Evolutionary conservation across 2,888 invertebrate genomes (phyloP).

Genomic region (Coecobrya sp.): DNA sequence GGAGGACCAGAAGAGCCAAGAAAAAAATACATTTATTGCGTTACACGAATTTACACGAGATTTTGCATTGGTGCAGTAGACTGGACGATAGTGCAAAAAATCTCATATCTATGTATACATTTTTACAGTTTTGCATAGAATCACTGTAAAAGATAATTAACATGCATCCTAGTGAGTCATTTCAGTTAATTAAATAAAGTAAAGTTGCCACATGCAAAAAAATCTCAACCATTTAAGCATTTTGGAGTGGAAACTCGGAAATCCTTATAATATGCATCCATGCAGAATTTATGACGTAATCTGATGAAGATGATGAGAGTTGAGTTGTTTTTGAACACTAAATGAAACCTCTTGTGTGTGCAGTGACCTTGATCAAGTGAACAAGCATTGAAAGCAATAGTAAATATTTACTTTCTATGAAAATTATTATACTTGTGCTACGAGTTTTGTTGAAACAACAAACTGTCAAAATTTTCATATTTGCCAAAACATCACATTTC

Average conservation of each 20-base stretch:
- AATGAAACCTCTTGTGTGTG: no score
- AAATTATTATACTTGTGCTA: neutral
- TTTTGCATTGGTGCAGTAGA: neutral
- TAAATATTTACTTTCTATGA: neutral
- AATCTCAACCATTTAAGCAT: no score
- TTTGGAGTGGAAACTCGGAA: no score
- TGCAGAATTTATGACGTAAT: no score
- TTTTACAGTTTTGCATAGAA: no score
- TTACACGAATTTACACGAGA: neutral
- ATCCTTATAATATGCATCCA: no score
- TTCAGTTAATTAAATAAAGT: no score
- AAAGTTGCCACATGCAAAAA: no score
- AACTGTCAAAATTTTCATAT: slow-evolving; percentile 29
- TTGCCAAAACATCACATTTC: slow-evolving; percentile 6
- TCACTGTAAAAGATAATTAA: no score
- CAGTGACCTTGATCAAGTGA: slow-evolving; percentile 7
- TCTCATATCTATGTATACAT: no score
- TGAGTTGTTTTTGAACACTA: neutral
- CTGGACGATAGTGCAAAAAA: neutral
- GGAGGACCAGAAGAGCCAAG: slow-evolving; percentile 16
- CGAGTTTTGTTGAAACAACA: neutral
- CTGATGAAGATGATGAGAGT: neutral
- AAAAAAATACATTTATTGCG: neutral
- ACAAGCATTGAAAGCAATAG: neutral
- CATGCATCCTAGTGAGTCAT: neutral